Percentiles rank a stretch among this genome's conserved stretches.
Evolutionary conservation across 1,140 invertebrate species (phyloP).

Genomic region (Drosophila persimilis): DNA sequence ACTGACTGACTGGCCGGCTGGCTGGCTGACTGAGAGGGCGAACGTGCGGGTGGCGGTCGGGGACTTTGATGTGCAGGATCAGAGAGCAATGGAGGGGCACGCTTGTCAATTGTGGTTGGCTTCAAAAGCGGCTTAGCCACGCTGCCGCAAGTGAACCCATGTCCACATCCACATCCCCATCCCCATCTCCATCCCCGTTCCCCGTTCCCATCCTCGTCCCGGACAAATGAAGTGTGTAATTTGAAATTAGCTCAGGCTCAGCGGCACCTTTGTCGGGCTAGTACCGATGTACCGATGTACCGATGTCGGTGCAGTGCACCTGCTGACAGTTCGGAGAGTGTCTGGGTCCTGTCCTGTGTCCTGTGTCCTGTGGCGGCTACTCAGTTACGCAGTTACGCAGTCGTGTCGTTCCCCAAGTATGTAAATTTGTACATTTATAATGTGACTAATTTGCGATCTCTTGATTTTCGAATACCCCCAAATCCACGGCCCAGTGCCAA

Average conservation of each 20-base stretch:
- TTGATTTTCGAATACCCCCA: slow-evolving; percentile 37
- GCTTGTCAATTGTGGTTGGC: slow-evolving; percentile 77
- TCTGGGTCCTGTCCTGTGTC: no score
- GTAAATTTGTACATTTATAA: slow-evolving; percentile 71
- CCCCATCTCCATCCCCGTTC: no score
- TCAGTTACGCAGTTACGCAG: slow-evolving; percentile 56
- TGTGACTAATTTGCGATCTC: slow-evolving; percentile 70
- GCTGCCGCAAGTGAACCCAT: slow-evolving; percentile 29
- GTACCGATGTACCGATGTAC: not conserved
- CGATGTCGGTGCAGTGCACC: slow-evolving; percentile 44
- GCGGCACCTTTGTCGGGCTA: slow-evolving; percentile 63
- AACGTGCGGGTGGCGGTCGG: slow-evolving; percentile 55
- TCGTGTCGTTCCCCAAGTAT: no score
- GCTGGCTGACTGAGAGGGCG: slow-evolving; percentile 7
- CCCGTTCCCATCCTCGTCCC: slow-evolving; percentile 39
- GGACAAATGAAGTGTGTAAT: slow-evolving; percentile 78
- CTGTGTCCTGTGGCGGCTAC: slow-evolving; percentile 64
- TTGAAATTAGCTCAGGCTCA: slow-evolving; percentile 76
- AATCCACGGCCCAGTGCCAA: not conserved
- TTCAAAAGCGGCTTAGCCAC: slow-evolving; percentile 65
- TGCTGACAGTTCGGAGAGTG: slow-evolving; percentile 53
- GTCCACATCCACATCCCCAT: slow-evolving; percentile 6
- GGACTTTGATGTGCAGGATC: slow-evolving; percentile 68
- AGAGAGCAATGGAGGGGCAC: slow-evolving; percentile 25
- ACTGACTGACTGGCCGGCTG: not conserved